A percentile compares a stretch with the other conserved stretches of the same genome.
These are phyloP conservation scores for Lota lota DNA, from an alignment of 2,113 vertebrate genomes.

Conservation along the genomic window DNA sequence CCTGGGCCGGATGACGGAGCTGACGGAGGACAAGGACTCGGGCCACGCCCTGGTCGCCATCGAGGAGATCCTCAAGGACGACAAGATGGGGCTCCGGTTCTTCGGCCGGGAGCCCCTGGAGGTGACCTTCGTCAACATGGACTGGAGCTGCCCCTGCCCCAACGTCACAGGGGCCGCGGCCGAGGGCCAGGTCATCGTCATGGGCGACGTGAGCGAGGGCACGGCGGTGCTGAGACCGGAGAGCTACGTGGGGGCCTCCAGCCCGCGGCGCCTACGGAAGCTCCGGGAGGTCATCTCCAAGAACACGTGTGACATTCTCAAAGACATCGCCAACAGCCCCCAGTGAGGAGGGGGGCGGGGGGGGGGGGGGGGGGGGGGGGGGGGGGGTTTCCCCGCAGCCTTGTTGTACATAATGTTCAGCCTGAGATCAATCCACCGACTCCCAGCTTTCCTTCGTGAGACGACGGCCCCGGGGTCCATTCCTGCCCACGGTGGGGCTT, in stretches of 20 bases:
- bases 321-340: conserved; percentile 82
- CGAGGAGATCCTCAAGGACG: conserved; percentile 95
- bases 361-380: too few relatives aligned
- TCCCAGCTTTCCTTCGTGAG: too few relatives aligned
- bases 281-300: conserved; percentile 89
- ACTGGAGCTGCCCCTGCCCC: conserved; percentile 95
- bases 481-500: too few relatives aligned
- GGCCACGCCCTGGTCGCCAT: conserved; percentile 87
- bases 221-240: conserved; percentile 91
- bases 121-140: conserved; percentile 90
- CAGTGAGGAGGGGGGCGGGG: conserved; percentile 39
- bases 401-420: background rate
- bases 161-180: conserved; percentile 81
- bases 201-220: conserved; percentile 88
- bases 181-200: conserved; percentile 90
- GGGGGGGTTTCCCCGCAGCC: too few relatives aligned
- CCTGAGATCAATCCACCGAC: too few relatives aligned
- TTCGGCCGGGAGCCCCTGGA: conserved; percentile 90
- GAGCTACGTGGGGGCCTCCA: conserved; percentile 87
- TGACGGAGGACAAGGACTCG: conserved; percentile 84
- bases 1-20: conserved; percentile 84
- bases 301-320: conserved; percentile 94
- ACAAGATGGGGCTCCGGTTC: conserved; percentile 96
- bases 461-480: background rate
- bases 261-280: conserved; percentile 82